These are phyloP conservation scores for Trichogramma pretiosum DNA, from an alignment of 1,140 invertebrate species.

Conservation along the genomic window DNA sequence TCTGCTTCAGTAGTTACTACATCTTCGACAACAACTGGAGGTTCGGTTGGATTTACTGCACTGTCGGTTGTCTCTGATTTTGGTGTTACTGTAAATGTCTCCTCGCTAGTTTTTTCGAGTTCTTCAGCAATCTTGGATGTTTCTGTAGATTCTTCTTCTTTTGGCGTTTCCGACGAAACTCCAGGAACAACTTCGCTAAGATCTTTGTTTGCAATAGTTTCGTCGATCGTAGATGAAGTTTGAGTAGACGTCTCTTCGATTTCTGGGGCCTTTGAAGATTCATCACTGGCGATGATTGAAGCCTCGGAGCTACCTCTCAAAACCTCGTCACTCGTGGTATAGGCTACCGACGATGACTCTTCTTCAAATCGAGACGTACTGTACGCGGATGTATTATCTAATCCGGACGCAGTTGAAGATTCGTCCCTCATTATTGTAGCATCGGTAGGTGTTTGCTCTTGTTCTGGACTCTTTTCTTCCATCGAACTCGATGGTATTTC, in stretches of 20 bases:
- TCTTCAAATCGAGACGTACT: no score
- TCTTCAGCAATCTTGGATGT: slow-evolving; percentile 20
- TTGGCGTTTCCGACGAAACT: slow-evolving; percentile 13
- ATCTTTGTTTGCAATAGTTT: background rate
- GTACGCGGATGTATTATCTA: no score
- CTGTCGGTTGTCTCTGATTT: slow-evolving; percentile 3
- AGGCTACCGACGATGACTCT: background rate
- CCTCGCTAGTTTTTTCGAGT: slow-evolving; percentile 11
- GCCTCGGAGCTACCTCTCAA: background rate
- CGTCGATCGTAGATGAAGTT: slow-evolving; percentile 1
- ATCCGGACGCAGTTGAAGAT: no score
- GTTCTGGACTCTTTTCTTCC: no score
- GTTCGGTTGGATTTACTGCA: slow-evolving; percentile 7
- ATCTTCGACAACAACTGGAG: background rate
- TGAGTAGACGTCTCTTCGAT: background rate
- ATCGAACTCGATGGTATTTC: no score
- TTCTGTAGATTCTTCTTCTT: slow-evolving; percentile 15
- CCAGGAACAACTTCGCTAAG: background rate
- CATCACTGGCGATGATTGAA: background rate
- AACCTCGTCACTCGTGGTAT: no score
- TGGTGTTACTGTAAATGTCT: slow-evolving; percentile 9
- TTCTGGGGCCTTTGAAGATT: slow-evolving; percentile 1
- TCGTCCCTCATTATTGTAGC: no score
- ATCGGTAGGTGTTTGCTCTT: no score
- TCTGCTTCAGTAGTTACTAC: background rate